Evolutionary conservation across 2,888 invertebrate species (phyloP).

Genomic region (Neelides folsomi): DNA sequence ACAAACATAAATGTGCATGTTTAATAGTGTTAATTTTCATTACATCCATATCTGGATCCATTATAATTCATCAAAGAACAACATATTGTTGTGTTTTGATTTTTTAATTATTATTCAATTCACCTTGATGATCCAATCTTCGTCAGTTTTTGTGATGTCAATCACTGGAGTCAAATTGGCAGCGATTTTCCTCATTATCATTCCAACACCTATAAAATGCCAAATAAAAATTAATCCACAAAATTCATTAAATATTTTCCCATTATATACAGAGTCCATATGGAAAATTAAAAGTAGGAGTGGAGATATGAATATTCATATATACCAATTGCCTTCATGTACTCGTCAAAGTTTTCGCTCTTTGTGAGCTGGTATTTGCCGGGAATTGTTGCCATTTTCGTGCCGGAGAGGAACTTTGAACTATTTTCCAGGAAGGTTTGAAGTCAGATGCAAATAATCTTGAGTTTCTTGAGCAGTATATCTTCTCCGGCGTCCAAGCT

Average conservation of each 20-base stretch:
- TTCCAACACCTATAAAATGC: constrained; percentile 34
- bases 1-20: no score
- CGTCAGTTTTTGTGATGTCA: constrained; percentile 37
- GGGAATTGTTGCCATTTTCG: constrained; percentile 31
- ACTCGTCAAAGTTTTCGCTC: constrained; percentile 76
- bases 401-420: no score
- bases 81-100: no score
- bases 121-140: constrained; percentile 37
- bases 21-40: no score
- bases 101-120: no score
- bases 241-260: neutral
- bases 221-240: neutral
- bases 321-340: constrained; percentile 70
- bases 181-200: constrained; percentile 40
- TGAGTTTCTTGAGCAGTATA: no score
- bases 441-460: no score
- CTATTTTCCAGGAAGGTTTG: no score
- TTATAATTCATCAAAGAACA: no score
- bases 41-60: no score
- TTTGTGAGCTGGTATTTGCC: constrained; percentile 68
- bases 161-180: constrained; percentile 38
- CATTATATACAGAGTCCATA: neutral
- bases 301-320: neutral
- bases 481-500: no score
- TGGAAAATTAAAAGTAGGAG: neutral